Evolutionary conservation across 2,888 invertebrate species (phyloP).

Genomic region (Drosophila conformis): DNA sequence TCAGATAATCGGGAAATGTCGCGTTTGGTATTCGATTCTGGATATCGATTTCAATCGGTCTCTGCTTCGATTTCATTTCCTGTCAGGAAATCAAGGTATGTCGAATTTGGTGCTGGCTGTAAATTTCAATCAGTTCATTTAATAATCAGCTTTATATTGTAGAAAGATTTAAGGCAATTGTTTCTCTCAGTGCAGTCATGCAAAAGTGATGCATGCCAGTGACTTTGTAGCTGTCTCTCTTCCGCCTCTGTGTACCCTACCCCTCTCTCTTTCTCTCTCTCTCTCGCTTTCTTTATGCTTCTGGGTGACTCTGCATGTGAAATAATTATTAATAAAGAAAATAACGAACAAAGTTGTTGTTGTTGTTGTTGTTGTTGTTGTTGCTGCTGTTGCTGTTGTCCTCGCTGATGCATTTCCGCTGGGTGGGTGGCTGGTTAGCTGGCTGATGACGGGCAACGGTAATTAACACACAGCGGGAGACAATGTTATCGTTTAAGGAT

Average conservation of each 20-base stretch:
- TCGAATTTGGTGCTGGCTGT: neutral
- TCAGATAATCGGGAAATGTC: neutral
- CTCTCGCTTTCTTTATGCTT: constrained; percentile 16
- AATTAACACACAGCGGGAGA: constrained; percentile 67
- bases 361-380: constrained; percentile 20
- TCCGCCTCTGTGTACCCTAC: constrained; percentile 4
- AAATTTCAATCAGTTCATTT: neutral
- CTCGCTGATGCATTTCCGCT: constrained; percentile 57
- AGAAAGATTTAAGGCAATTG: neutral
- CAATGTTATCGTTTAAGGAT: neutral
- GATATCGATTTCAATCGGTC: neutral
- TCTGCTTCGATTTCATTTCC: neutral
- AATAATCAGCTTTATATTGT: neutral
- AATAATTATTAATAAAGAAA: constrained; percentile 78
- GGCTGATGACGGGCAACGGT: constrained; percentile 55
- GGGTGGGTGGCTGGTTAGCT: neutral
- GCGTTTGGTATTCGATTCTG: neutral
- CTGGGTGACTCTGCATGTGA: constrained; percentile 53
- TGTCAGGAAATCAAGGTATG: neutral
- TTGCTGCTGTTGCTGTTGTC: constrained; percentile 37
- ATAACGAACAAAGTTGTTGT: constrained; percentile 59
- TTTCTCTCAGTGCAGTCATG: constrained; percentile 39
- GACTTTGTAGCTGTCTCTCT: constrained; percentile 3
- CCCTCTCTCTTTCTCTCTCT: constrained; percentile 19
- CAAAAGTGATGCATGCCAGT: constrained; percentile 43